Conservation (phyloP, 2,797 vertebrate species). For the Pipistrellus pygmaeus region DNA sequence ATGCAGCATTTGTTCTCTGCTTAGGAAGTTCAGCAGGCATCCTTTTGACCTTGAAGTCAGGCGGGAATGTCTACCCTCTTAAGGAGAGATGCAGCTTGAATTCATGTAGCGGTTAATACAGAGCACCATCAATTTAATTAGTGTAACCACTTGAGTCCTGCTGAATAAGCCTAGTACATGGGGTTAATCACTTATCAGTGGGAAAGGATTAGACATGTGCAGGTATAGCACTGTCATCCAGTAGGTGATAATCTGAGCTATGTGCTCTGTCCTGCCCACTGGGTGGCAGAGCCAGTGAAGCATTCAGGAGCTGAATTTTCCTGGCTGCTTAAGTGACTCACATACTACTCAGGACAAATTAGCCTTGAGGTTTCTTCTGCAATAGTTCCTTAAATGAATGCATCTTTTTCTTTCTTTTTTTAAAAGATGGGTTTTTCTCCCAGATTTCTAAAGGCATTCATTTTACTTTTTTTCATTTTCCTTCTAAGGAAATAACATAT, state of each 20-base stretch:
- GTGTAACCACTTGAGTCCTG: conserved; percentile 75
- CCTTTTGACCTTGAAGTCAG: conserved; percentile 13
- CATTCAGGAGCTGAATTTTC: conserved; percentile 68
- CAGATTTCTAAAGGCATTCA: background rate
- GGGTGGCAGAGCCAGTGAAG: conserved; percentile 65
- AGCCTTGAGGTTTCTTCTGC: conserved; percentile 15
- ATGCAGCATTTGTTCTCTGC: background rate
- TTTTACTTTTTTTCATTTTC: background rate
- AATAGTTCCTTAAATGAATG: background rate
- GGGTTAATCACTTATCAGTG: conserved; percentile 71
- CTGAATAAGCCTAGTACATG: conserved; percentile 47
- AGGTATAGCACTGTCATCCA: background rate
- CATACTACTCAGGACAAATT: background rate
- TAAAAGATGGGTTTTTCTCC: background rate
- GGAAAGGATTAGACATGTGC: conserved; percentile 16
- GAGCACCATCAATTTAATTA: conserved; percentile 68
- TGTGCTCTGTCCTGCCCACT: conserved; percentile 10
- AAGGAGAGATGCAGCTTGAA: conserved; percentile 60
- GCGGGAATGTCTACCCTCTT: background rate
- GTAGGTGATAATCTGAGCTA: conserved; percentile 59
- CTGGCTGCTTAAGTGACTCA: conserved; percentile 32
- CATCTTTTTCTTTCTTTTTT: background rate
- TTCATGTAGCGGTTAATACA: conserved; percentile 61
- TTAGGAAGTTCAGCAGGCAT: background rate
- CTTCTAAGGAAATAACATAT: background rate